Evolutionary conservation across 2,888 invertebrate genomes (phyloP).

Genomic region (Phengaris alcon): DNA sequence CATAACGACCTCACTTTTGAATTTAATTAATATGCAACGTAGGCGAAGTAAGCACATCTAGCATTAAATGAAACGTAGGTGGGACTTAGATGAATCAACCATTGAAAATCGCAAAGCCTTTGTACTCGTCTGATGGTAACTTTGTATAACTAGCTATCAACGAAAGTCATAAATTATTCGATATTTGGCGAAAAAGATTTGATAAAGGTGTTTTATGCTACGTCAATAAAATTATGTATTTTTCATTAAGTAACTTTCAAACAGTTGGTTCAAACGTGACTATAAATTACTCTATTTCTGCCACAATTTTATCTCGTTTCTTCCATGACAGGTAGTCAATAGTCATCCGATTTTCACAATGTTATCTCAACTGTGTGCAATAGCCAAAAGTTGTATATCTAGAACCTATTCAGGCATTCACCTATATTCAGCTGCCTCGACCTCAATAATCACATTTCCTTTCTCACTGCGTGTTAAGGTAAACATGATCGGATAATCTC

Average conservation of each 20-base stretch:
- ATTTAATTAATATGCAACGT: background rate
- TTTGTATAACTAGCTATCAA: no score
- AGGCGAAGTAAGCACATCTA: slow-evolving; percentile 9
- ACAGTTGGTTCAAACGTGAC: background rate
- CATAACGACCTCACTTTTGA: slow-evolving; percentile 12
- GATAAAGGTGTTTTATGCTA: no score
- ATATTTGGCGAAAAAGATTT: no score
- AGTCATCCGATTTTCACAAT: background rate
- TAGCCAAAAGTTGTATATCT: slow-evolving; percentile 17
- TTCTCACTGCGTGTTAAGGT: slow-evolving; percentile 33
- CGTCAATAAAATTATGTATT: background rate
- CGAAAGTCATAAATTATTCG: no score
- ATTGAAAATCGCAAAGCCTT: background rate
- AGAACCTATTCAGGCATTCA: background rate
- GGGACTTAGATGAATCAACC: background rate
- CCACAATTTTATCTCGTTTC: background rate
- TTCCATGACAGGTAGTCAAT: background rate
- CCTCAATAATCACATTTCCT: slow-evolving; percentile 37
- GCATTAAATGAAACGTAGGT: background rate
- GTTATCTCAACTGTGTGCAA: slow-evolving; percentile 12
- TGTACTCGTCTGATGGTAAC: no score
- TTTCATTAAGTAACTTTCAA: background rate
- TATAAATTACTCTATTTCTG: background rate
- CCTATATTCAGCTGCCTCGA: slow-evolving; percentile 35
- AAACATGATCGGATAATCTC: slow-evolving; percentile 35